Percentiles rank a stretch among this genome's conserved stretches.
phyloP scores from a whole-genome alignment of 2,113 vertebrate genomes.

The Mastomys natalensis region DNA sequence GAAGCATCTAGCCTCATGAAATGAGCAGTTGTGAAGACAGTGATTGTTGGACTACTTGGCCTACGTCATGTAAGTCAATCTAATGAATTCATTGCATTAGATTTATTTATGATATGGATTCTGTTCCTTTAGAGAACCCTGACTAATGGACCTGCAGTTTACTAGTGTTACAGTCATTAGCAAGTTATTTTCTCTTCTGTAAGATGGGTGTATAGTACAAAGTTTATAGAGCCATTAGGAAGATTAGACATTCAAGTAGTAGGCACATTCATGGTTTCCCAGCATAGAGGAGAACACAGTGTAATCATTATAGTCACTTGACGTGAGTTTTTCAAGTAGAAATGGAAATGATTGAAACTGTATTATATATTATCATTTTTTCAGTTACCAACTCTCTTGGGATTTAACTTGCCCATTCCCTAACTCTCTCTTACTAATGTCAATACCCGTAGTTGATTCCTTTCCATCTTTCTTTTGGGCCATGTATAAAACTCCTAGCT shows the following conservation, averaged over 20 bases:
- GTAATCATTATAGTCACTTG: not conserved
- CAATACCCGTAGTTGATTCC: not conserved
- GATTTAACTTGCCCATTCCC: not conserved
- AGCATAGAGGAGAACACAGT: not conserved
- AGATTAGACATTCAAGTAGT: not conserved
- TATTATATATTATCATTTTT: not conserved
- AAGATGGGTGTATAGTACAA: not conserved
- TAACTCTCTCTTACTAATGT: not conserved
- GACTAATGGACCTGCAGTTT: not conserved
- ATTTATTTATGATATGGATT: no score
- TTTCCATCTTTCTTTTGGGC: not conserved
- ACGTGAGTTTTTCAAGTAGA: not conserved
- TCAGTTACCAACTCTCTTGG: not conserved
- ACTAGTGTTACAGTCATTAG: not conserved
- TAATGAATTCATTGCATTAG: not conserved
- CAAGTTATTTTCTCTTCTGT: slow-evolving; percentile 34
- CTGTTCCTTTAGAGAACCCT: not conserved
- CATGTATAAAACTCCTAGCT: slow-evolving; percentile 20
- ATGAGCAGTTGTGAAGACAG: not conserved
- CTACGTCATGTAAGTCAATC: not conserved
- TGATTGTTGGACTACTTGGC: not conserved
- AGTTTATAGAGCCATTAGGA: not conserved
- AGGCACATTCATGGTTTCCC: not conserved
- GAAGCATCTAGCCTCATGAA: not conserved
- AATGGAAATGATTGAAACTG: not conserved